Evolutionary conservation across 2,797 vertebrate species (phyloP), one percentile per base, ranked within the genome.

Genomic region (Chiloscyllium punctatum): DNA sequence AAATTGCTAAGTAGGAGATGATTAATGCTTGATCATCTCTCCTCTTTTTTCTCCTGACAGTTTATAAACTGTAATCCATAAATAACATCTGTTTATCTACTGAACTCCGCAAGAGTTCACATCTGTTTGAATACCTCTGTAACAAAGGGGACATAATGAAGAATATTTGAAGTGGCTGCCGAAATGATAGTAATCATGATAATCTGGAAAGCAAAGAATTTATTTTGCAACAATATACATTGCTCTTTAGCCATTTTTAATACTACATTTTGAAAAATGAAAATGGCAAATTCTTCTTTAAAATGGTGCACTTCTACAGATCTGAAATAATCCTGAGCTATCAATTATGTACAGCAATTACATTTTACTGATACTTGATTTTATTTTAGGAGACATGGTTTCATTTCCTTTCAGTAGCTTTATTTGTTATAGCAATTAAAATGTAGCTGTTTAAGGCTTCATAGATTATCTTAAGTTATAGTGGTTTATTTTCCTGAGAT

Each of bases 11-110:
- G 25, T 23, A 30, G 9, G 48, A 74, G 37, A 94, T 51, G 69
- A 94, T 94, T 94, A 48, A 71, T 94, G 51, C 68, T n/a, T 94
- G 68, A 25, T 51, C 92, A 51, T 51, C 37, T 72, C 92, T 71
- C 48, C 42, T 69, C 68, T 48, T 48, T 25, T 48, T 3, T 72
- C 25, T 94, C 68, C 37, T 94, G 92, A 72, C 68, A 94, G 15
- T 74, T 42, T 33, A 62, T 66, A 91, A 91, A 62, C 57, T 27
- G 15, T 91, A 66, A n/a, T 18, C 57, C 88, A 91, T 91, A 91
- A 91, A 91, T 91, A 91, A 62, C 33, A 91, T 66, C 30, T 23
- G 88, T 91, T 91, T 91, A 90, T 90, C 53, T n/a, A 6, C 13
- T 62, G 53, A 91, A 66, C 66, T 66, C 33, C 18, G 42, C 7